Evolutionary conservation across 1,140 invertebrate genomes (phyloP), one percentile per base, ranked within the genome.

Genomic region (Hermetia illucens): DNA sequence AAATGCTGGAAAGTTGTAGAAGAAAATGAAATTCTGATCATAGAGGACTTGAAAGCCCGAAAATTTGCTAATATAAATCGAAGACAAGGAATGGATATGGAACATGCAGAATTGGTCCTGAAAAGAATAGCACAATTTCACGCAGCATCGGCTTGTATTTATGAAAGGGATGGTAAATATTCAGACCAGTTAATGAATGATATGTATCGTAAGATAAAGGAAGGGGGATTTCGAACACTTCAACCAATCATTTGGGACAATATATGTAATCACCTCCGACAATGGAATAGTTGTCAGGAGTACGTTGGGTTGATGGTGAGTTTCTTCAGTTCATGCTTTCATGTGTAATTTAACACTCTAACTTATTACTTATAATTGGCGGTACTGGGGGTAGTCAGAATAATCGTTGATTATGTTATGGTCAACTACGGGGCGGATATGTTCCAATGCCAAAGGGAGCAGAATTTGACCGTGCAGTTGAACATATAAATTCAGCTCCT

Each of bases 101-200:
- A 59, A 3, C 70, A 73, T 40, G 55, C 55, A 13, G 42, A 61
- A 40, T 29, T 66, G 10, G 65, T 68, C 4, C 41, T 74, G 15
- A 48, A 55, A 10, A 63, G 65, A 39, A 39, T 75, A 25, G 71
- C 64, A 1, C 58, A 48, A 41, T 63, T 70, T 41, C 72, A 75
- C 44, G 71, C 68, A 1, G 50, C 60, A 3, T 68, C 69, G 0
- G 55, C 69, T 0, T 40, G 41, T 18, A 13, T 48, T 2, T 44
- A 39, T 38, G 47, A 31, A 34, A 21, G 10, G 13, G 19, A 34
- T 10, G 19, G 33, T 18, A n/a, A n/a, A n/a, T n/a, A n/a, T n/a
- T n/a, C n/a, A n/a, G n/a, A n/a, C n/a, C n/a, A n/a, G n/a, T n/a
- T n/a, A n/a, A n/a, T n/a, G n/a, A n/a, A n/a, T n/a, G n/a, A n/a